Evolutionary conservation across 2,888 invertebrate genomes (phyloP).

Genomic region (Syrista parreyssii): DNA sequence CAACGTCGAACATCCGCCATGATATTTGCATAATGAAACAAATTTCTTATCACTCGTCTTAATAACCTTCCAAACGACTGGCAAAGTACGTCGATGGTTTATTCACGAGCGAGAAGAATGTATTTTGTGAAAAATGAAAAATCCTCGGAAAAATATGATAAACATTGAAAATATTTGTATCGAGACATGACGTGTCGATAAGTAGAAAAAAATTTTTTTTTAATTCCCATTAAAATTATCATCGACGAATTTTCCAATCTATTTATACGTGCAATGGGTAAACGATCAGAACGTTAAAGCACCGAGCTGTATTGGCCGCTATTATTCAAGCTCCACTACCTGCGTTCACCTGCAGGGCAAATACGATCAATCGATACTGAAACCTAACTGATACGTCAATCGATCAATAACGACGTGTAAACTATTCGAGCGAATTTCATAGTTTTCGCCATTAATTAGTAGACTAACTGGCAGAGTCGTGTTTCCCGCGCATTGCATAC

Average conservation of each 20-base stretch:
- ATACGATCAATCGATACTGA: background rate
- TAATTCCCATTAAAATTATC: background rate
- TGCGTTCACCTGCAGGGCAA: background rate
- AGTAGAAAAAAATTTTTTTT: too few relatives aligned
- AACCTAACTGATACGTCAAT: background rate
- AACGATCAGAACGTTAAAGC: background rate
- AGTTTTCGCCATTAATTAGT: background rate
- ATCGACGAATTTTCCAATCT: background rate
- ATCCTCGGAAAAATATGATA: too few relatives aligned
- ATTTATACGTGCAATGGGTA: background rate
- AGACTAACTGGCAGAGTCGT: background rate
- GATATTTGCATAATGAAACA: too few relatives aligned
- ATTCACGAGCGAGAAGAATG: too few relatives aligned
- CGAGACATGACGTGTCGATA: too few relatives aligned
- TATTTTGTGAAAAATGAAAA: too few relatives aligned
- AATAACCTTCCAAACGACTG: too few relatives aligned
- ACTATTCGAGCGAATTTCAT: background rate
- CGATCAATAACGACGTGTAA: background rate
- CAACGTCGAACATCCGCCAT: too few relatives aligned
- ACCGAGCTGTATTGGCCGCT: background rate
- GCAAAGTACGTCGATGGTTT: too few relatives aligned
- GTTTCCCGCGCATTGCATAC: too few relatives aligned
- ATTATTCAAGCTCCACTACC: background rate
- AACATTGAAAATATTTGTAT: too few relatives aligned
- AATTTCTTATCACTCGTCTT: too few relatives aligned